Conservation (phyloP, 2,888 invertebrate genomes). For the Melinaea menophilus region DNA sequence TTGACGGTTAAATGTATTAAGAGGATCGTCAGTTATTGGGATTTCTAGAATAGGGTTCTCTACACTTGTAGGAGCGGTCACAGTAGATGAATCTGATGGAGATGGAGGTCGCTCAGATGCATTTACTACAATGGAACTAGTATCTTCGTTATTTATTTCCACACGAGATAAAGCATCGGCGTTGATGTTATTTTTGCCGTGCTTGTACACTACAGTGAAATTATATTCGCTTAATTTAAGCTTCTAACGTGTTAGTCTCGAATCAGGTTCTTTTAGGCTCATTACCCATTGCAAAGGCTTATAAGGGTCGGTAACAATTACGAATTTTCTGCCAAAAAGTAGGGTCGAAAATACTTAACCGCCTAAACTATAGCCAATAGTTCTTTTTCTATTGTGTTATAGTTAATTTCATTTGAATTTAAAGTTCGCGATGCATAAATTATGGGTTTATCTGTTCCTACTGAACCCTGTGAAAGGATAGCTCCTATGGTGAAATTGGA, state of each 20-base stretch:
- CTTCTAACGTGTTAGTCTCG: no score
- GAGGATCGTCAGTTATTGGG: conserved; percentile 26
- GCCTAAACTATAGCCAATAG: conserved; percentile 43
- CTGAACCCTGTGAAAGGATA: conserved; percentile 33
- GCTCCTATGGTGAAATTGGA: conserved; percentile 31
- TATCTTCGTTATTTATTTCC: not conserved
- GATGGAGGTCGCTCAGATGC: no score
- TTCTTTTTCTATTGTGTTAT: conserved; percentile 43
- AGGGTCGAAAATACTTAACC: conserved; percentile 3
- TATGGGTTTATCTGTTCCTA: conserved; percentile 32
- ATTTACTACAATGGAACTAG: no score
- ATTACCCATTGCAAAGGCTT: no score
- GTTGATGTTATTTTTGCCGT: no score
- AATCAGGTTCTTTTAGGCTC: no score
- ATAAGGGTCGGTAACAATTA: no score
- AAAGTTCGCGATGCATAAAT: conserved; percentile 34
- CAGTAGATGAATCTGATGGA: conserved; percentile 9
- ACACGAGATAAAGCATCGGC: no score
- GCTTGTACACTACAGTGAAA: no score
- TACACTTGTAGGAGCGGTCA: conserved; percentile 13
- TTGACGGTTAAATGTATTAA: conserved; percentile 26
- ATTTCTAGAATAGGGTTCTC: conserved; percentile 18
- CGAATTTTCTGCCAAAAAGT: no score
- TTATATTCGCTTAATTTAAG: no score
- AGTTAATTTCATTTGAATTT: conserved; percentile 29